A percentile compares a stretch with the other conserved stretches of the same genome.
Conservation (phyloP, 2,113 vertebrate genomes). For the Cephalopterus ornatus region DNA sequence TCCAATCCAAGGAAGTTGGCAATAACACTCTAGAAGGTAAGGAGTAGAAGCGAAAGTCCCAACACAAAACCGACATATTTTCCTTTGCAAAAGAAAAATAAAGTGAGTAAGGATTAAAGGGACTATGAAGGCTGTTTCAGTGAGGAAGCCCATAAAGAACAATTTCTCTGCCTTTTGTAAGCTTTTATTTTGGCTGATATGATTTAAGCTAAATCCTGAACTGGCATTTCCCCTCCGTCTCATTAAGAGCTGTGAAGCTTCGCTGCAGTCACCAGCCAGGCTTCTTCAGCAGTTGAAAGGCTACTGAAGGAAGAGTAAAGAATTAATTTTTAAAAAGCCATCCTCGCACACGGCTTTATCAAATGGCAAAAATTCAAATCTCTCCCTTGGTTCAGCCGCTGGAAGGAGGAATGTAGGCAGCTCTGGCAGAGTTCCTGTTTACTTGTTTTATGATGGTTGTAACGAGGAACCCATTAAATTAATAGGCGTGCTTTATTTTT, state of each 20-base stretch:
- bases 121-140: not conserved
- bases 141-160: conserved; percentile 20
- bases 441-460: conserved; percentile 69
- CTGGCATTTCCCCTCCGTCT: not conserved
- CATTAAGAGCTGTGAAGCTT: not conserved
- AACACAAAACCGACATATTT: not conserved
- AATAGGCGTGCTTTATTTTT: conserved; percentile 71
- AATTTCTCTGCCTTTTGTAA: conserved; percentile 19
- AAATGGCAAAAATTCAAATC: conserved; percentile 39
- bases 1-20: not conserved
- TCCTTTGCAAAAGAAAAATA: not conserved
- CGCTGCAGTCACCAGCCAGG: not conserved
- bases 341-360: not conserved
- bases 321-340: conserved; percentile 43
- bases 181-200: conserved; percentile 10
- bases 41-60: not conserved
- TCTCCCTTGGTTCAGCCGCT: conserved; percentile 30
- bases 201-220: conserved; percentile 41
- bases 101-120: conserved; percentile 26
- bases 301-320: conserved; percentile 22
- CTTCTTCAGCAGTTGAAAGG: conserved; percentile 12
- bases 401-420: conserved; percentile 10
- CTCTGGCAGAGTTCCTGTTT: conserved; percentile 66
- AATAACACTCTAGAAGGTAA: not conserved
- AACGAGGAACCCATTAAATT: conserved; percentile 70